These are phyloP conservation scores for Ammodytes dubius DNA, from an alignment of 2,113 vertebrate genomes.

Conservation along the genomic window DNA sequence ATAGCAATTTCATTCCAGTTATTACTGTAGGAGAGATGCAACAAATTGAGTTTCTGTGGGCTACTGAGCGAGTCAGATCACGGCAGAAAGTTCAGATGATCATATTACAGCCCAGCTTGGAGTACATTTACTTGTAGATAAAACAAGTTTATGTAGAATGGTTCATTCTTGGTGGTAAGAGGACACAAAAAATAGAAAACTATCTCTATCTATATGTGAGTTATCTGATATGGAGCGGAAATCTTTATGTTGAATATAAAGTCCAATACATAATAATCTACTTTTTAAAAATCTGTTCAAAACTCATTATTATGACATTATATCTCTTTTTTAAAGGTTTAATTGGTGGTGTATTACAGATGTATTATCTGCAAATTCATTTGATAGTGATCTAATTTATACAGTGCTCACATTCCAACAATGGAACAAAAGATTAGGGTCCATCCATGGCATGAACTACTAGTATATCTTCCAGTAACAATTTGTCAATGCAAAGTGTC, in stretches of 20 bases:
- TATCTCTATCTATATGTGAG: background rate
- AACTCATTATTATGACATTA: no score
- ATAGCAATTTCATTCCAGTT: constrained; percentile 36
- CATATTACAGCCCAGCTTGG: background rate
- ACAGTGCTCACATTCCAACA: background rate
- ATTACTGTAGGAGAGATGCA: constrained; percentile 14
- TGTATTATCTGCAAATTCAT: background rate
- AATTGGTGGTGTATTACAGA: no score
- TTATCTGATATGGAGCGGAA: background rate
- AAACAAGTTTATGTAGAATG: background rate
- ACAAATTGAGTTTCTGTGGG: constrained; percentile 19
- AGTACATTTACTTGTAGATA: background rate
- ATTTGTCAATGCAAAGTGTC: no score
- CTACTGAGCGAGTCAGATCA: constrained; percentile 16
- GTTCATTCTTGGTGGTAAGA: background rate
- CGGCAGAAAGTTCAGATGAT: constrained; percentile 27
- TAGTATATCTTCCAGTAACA: no score
- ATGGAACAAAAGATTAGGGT: no score
- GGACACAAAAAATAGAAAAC: background rate
- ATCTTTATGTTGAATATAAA: background rate
- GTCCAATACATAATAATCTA: background rate
- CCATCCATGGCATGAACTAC: no score
- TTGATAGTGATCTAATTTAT: no score
- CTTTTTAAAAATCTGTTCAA: no score
- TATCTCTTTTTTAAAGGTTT: no score